Conservation (phyloP, 1,140 invertebrate species). For the Pogonomyrmex californicus region DNA sequence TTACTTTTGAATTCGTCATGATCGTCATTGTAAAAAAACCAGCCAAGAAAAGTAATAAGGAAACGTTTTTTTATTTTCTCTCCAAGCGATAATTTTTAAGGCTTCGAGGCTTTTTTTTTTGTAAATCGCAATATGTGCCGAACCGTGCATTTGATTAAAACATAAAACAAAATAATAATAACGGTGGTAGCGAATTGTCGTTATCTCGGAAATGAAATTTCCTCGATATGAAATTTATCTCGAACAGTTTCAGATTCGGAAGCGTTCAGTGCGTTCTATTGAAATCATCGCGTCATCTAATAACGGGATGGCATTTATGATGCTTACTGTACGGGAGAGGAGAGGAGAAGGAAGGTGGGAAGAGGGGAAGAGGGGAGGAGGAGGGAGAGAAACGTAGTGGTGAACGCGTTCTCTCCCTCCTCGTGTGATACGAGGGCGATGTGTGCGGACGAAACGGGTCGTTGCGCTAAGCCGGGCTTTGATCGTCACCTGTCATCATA, state of each 20-base stretch:
- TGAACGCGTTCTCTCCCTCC: slow-evolving; percentile 69
- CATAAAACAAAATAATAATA: slow-evolving; percentile 20
- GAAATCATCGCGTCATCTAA: neutral
- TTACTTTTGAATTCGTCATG: neutral
- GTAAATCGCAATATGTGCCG: no score
- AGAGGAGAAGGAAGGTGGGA: slow-evolving; percentile 5
- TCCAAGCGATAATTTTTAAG: no score
- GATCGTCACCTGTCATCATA: slow-evolving; percentile 82
- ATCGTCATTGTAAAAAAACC: neutral
- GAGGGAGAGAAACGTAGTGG: slow-evolving; percentile 19
- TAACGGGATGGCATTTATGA: slow-evolving; percentile 41
- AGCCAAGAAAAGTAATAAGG: no score
- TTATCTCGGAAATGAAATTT: neutral
- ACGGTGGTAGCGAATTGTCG: neutral
- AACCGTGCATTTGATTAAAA: neutral
- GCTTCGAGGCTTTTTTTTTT: no score
- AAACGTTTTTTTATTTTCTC: no score
- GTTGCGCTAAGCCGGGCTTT: slow-evolving; percentile 83
- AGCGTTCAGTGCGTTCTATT: slow-evolving; percentile 2
- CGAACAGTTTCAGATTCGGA: neutral
- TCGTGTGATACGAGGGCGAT: slow-evolving; percentile 73
- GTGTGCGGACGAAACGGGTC: slow-evolving; percentile 83
- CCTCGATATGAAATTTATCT: slow-evolving; percentile 4
- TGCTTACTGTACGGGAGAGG: slow-evolving; percentile 4
- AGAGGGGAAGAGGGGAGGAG: slow-evolving; percentile 14